Conservation (phyloP, 2,797 vertebrate species). For the Malacoctenus gilli region DNA sequence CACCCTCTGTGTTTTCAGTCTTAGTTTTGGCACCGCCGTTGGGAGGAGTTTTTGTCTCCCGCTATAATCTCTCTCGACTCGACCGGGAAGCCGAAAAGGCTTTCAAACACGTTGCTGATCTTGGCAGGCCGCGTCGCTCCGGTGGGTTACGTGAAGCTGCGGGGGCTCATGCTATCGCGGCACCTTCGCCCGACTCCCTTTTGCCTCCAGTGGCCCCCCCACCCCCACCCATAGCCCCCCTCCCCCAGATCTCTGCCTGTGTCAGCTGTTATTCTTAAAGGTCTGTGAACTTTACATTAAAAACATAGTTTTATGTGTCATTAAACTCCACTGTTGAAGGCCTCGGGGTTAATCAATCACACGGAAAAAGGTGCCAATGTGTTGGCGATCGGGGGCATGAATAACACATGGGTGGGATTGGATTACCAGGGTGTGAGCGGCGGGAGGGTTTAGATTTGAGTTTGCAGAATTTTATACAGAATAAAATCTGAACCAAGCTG, state of each 20-base stretch:
- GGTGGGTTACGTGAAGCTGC: slow-evolving; percentile 51
- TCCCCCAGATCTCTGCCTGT: slow-evolving; percentile 31
- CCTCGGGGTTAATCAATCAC: slow-evolving; percentile 77
- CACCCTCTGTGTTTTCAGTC: slow-evolving; percentile 42
- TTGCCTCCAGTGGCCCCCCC: slow-evolving; percentile 40
- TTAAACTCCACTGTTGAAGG: slow-evolving; percentile 60
- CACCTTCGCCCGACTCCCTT: slow-evolving; percentile 69
- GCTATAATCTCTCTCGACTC: slow-evolving; percentile 61
- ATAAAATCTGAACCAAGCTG: slow-evolving; percentile 72
- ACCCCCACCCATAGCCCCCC: slow-evolving; percentile 33
- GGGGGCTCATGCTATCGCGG: slow-evolving; percentile 68
- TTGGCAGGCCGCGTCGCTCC: slow-evolving; percentile 73
- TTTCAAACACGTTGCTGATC: slow-evolving; percentile 76
- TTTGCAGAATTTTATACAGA: slow-evolving; percentile 63
- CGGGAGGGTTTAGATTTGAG: slow-evolving; percentile 67
- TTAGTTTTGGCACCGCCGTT: slow-evolving; percentile 46
- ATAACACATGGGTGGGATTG: slow-evolving; percentile 64
- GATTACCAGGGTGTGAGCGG: slow-evolving; percentile 69
- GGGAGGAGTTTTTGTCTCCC: slow-evolving; percentile 56
- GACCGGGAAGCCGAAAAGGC: slow-evolving; percentile 68
- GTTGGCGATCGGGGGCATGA: slow-evolving; percentile 62
- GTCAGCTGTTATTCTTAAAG: slow-evolving; percentile 76
- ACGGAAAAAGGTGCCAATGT: slow-evolving; percentile 75
- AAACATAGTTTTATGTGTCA: slow-evolving; percentile 74
- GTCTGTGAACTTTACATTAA: slow-evolving; percentile 68